phyloP scores from a whole-genome alignment of 2,113 vertebrate species.

The Tachysurus fulvidraco region DNA sequence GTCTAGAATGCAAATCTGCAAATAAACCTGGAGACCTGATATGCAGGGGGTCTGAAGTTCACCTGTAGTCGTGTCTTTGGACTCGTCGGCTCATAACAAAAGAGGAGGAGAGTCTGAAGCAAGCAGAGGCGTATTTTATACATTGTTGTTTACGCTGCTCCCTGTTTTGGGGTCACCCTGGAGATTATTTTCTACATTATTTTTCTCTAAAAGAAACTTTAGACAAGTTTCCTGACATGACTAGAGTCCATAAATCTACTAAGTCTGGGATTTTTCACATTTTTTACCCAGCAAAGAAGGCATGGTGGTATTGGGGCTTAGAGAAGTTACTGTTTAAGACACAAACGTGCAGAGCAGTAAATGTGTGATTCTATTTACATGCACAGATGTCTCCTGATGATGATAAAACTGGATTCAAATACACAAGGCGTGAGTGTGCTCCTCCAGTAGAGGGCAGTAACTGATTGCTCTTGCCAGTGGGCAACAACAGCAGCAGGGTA shows the following conservation, averaged over 20 bases:
- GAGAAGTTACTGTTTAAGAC: no score
- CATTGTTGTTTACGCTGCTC: neutral
- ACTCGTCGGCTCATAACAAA: neutral
- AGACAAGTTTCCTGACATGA: neutral
- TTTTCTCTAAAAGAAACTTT: neutral
- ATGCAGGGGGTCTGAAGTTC: neutral
- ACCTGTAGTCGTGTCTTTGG: neutral
- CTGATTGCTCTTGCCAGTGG: slow-evolving; percentile 39
- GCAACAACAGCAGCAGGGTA: neutral
- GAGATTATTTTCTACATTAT: neutral
- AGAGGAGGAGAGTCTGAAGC: neutral
- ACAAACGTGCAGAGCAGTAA: no score
- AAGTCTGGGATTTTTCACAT: neutral
- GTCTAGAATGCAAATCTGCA: neutral
- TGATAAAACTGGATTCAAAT: neutral
- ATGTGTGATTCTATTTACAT: neutral
- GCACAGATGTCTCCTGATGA: neutral
- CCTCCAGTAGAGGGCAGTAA: slow-evolving; percentile 72
- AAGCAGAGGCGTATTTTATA: neutral
- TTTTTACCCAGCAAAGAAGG: neutral
- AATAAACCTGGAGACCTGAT: neutral
- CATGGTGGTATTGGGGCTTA: neutral
- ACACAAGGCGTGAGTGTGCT: neutral
- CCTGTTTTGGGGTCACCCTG: no score
- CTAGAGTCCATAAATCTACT: neutral